Base-by-base conservation (phyloP, 2,888 invertebrate species). In the Ectemnius lituratus region DNA sequence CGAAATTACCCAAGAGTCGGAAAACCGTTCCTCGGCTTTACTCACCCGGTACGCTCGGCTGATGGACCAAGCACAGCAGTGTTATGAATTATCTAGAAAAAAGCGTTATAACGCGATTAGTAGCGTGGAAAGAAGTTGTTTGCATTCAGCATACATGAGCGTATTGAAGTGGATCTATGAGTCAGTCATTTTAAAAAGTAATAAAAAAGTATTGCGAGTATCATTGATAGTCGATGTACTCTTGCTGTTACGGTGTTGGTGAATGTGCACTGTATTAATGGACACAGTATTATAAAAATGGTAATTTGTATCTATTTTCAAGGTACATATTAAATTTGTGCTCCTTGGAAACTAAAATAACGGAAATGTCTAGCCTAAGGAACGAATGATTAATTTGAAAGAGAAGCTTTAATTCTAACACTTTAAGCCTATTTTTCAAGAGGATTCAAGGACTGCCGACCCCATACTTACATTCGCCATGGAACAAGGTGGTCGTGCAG, bases 31-130 rank as follows among this genome's bases (percentile, higher is more conserved):
- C 62, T 75, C 62, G 60, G 73, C 75, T 80, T 80, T 87, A 92
- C 92, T 92, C 92, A 94, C 94, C 94, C 93, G 84, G 92, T 91
- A 71, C 93, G 91, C 90, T 94, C 93, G 82, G 92, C 91, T 82
- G 91, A 89, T 81, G 92, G 91, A 79, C 91, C 91, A 83, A 92
- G 89, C 84, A 92, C 91, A 77, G 92, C 89, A 81, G 92, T 92
- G 90, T 93, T 93, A 90, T 94, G 94, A 88, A 94, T 94, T 92
- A 94, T 94, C 94, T 94, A 91, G n/a, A 92, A 92, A 78, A 84
- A 88, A 23, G 65, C 5, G 61, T 61, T 23, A 23, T 52, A 52
- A 23, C 49, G 46, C 37, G 8, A 6, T 37, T 37, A 37, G 37
- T 37, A 37, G 37, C 37, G 37, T 37, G 5, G 37, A 11, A 37